Evolutionary conservation across 2,797 vertebrate genomes (phyloP), one percentile per base, ranked within the genome.

Genomic region (Glossophaga mutica): DNA sequence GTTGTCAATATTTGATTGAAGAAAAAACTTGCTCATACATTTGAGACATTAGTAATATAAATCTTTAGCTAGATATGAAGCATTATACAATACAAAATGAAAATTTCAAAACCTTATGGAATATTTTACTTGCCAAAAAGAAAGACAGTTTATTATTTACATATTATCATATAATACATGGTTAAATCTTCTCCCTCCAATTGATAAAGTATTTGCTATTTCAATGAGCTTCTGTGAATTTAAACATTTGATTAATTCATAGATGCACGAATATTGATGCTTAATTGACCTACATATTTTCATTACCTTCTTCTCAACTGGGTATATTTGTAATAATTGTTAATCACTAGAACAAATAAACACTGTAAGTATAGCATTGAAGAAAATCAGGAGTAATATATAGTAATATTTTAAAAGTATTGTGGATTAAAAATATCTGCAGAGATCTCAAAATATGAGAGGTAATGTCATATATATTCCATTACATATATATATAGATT

Each of bases 101-200:
- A 96, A 94, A 91, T 84, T 95, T 96, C 12, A 93, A 94, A 96
- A 91, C n/a, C 78, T 93, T 96, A 91, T 84, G n/a, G 44, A 93
- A 67, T 95, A 91, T 84, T 88, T 97, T 91, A 94, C 12, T 76
- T 90, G 4, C 42, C 24, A 62, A 89, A 83, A 87, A 86, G 67
- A 37, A 59, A 78, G 94, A 39, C 55, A 83, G 94, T 78, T 83
- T 12, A 77, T 57, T 29, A 95, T 95, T 95, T 93, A 24, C 46
- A 84, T 82, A 78, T 95, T 94, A 78, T 85, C 19, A 68, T 92
- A 39, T 81, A 92, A 73, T 71, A 77, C 7, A 52, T 52, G 19
- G 70, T 50, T 91, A 86, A 83, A 29, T 87, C 18, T 89, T 90
- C 39, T 87, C 15, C 21, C 18, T 88, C 34, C 82, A 93, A 50